These are phyloP conservation scores for Limosa lapponica DNA, from an alignment of 2,797 vertebrate species.

Conservation along the genomic window DNA sequence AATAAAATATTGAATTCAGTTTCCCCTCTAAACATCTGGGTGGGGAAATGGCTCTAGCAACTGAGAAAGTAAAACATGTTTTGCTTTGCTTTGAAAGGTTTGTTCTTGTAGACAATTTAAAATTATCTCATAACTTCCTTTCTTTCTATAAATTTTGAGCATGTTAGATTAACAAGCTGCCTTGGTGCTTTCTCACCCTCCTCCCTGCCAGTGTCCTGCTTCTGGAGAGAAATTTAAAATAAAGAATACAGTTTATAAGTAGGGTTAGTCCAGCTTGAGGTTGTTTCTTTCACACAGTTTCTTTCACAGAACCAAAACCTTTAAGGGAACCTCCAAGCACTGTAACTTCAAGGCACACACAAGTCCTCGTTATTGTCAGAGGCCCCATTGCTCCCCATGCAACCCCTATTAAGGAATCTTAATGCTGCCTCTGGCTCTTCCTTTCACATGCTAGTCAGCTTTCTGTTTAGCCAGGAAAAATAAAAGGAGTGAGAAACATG, in stretches of 20 bases:
- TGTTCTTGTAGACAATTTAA: not conserved
- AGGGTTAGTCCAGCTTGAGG: not conserved
- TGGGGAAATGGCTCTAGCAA: not conserved
- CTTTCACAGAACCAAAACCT: not conserved
- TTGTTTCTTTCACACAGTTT: not conserved
- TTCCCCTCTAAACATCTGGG: not conserved
- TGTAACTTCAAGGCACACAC: not conserved
- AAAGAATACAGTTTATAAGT: not conserved
- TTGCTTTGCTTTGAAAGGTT: not conserved
- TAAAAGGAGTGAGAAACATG: constrained; percentile 63
- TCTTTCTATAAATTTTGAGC: not conserved
- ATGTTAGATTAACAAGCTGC: not conserved
- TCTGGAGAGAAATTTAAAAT: not conserved
- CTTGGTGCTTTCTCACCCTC: not conserved
- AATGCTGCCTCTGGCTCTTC: constrained; percentile 49
- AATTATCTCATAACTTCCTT: not conserved
- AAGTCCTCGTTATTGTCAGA: not conserved
- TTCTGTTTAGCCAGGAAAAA: constrained; percentile 68
- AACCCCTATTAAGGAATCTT: constrained; percentile 2
- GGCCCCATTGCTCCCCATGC: not conserved
- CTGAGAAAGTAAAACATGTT: not conserved
- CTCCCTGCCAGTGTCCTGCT: not conserved
- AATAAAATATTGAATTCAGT: not conserved
- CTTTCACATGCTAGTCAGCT: constrained; percentile 59
- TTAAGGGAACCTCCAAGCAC: not conserved